Conservation (phyloP, 2,113 vertebrate genomes). For the Sturnira hondurensis region DNA sequence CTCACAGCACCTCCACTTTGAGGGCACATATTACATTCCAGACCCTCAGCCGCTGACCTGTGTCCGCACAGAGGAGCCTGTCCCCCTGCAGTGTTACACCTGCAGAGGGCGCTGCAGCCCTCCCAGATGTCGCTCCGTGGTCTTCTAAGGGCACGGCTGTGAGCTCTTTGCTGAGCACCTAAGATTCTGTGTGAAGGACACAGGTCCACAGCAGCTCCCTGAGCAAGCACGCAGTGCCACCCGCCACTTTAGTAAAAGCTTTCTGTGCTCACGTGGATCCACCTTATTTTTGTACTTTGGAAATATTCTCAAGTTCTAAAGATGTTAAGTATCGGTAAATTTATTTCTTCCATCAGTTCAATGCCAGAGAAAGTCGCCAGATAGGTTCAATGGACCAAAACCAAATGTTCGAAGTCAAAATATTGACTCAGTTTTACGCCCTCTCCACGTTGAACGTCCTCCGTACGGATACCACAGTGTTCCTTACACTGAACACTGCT, state of each 20-base stretch:
- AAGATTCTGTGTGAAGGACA: not conserved
- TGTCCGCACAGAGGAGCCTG: not conserved
- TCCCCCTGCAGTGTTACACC: no score
- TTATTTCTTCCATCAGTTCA: not conserved
- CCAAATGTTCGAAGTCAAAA: not conserved
- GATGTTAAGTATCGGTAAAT: not conserved
- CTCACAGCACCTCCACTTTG: not conserved
- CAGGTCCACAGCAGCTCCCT: not conserved
- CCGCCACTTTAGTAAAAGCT: not conserved
- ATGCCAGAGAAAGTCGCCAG: not conserved
- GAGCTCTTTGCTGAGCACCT: not conserved
- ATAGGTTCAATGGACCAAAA: not conserved
- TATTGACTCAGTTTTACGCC: not conserved
- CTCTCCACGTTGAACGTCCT: not conserved
- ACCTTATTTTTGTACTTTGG: not conserved
- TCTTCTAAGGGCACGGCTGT: not conserved
- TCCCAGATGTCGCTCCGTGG: not conserved
- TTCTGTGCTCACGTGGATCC: not conserved
- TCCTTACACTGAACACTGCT: not conserved
- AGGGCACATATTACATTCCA: not conserved
- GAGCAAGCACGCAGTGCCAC: not conserved
- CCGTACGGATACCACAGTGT: no score
- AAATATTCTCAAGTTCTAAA: not conserved
- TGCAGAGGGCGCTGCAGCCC: not conserved
- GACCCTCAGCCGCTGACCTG: not conserved